These are phyloP conservation scores for Embidobia sp. DNA, from an alignment of 2,888 invertebrate species.

Conservation along the genomic window DNA sequence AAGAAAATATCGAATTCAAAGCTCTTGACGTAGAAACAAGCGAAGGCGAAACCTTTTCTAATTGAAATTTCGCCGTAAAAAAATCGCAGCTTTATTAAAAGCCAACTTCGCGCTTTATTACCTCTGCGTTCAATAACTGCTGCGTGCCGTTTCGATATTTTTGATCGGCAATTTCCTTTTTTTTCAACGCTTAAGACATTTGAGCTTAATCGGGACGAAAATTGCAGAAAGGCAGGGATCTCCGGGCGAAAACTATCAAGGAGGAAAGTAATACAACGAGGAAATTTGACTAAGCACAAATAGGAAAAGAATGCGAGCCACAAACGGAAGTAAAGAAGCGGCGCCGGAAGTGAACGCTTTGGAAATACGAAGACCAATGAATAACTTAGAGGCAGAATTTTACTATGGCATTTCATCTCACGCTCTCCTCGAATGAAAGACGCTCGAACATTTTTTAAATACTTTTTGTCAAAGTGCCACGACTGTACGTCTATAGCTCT, in stretches of 20 bases:
- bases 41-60: not conserved
- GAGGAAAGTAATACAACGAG: slow-evolving; percentile 19
- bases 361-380: slow-evolving; percentile 32
- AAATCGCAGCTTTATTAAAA: slow-evolving; percentile 13
- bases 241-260: slow-evolving; percentile 10
- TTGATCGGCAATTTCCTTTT: slow-evolving; percentile 8
- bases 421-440: slow-evolving; percentile 11
- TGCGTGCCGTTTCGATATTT: not conserved
- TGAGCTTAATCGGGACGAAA: slow-evolving; percentile 26
- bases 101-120: slow-evolving; percentile 3
- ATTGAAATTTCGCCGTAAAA: not conserved
- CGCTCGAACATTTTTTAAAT: slow-evolving; percentile 7
- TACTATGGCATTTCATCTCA: slow-evolving; percentile 28
- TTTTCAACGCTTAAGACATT: slow-evolving; percentile 22
- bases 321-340: slow-evolving; percentile 24
- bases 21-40: not conserved
- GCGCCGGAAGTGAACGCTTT: slow-evolving; percentile 37
- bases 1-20: too few relatives aligned
- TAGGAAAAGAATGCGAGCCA: slow-evolving; percentile 36
- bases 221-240: too few relatives aligned
- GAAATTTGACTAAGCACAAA: slow-evolving; percentile 36
- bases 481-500: too few relatives aligned
- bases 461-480: slow-evolving; percentile 14
- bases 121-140: slow-evolving; percentile 1
- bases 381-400: slow-evolving; percentile 32